A percentile compares a stretch with the other conserved stretches of the same genome.
These are phyloP conservation scores for Pelosia muscerda DNA, from an alignment of 2,888 invertebrate species.

Conservation along the genomic window DNA sequence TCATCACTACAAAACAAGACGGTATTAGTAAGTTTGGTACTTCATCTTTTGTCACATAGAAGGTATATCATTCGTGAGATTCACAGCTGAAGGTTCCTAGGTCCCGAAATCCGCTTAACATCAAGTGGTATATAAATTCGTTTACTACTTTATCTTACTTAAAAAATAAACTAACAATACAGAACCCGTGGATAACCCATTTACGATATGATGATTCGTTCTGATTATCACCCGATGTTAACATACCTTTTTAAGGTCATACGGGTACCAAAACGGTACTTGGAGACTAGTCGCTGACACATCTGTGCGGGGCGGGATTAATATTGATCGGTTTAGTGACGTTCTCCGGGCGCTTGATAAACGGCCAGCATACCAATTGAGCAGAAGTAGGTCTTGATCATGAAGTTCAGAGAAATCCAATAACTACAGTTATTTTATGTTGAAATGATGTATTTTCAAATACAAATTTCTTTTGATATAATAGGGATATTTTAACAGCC, in stretches of 20 bases:
- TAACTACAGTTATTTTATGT: no score
- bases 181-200: neutral
- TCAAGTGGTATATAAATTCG: no score
- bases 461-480: no score
- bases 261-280: slow-evolving; percentile 8
- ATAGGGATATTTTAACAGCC: no score
- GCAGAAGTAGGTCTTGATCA: neutral
- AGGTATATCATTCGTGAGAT: no score
- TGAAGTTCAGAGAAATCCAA: neutral
- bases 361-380: neutral
- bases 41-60: no score
- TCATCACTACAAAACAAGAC: no score
- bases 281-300: slow-evolving; percentile 5
- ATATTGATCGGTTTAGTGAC: slow-evolving; percentile 28
- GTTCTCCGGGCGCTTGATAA: neutral
- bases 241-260: slow-evolving; percentile 7
- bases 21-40: no score
- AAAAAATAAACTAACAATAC: neutral
- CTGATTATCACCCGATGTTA: neutral
- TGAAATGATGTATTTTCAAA: no score
- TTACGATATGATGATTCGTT: neutral
- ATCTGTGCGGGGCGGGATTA: slow-evolving; percentile 25
- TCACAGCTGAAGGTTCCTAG: no score
- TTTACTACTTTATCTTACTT: no score
- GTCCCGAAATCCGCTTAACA: no score